Conservation (phyloP, 2,888 invertebrate genomes). For the Stomorhina lunata region DNA sequence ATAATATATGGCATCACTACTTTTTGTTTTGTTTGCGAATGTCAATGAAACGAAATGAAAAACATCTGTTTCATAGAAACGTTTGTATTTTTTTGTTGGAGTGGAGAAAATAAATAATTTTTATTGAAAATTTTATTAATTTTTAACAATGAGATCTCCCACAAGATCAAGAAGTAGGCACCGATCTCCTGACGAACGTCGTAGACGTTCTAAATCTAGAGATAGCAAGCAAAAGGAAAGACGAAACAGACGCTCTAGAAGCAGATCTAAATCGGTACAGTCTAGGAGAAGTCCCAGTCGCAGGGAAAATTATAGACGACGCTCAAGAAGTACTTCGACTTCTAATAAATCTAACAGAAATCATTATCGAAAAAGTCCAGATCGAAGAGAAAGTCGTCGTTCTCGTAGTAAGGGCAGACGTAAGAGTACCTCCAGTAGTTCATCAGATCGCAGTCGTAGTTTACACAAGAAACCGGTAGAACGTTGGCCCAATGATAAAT, state of each 20-base stretch:
- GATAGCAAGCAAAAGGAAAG: slow-evolving; percentile 4
- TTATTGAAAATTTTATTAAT: neutral
- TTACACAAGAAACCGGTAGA: slow-evolving; percentile 62
- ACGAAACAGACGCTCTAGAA: slow-evolving; percentile 25
- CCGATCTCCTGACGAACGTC: slow-evolving; percentile 34
- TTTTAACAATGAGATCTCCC: slow-evolving; percentile 39
- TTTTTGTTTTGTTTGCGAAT: neutral
- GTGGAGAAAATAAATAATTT: neutral
- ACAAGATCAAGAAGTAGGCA: slow-evolving; percentile 61
- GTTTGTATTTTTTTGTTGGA: neutral
- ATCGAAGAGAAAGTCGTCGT: neutral
- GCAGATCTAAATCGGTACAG: slow-evolving; percentile 17
- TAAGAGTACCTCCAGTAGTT: slow-evolving; percentile 1
- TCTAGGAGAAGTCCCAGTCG: neutral
- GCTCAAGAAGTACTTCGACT: slow-evolving; percentile 50
- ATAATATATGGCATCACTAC: neutral
- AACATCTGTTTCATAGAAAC: slow-evolving; percentile 1
- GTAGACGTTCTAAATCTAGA: slow-evolving; percentile 30
- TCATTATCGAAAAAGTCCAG: neutral
- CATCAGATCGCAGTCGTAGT: slow-evolving; percentile 19
- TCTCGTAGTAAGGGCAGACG: neutral
- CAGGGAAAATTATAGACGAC: neutral
- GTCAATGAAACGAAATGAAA: neutral
- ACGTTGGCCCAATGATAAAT: slow-evolving; percentile 76
- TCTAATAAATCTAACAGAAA: slow-evolving; percentile 43